phyloP scores from a whole-genome alignment of 1,140 invertebrate genomes.

The Bombus huntii region DNA sequence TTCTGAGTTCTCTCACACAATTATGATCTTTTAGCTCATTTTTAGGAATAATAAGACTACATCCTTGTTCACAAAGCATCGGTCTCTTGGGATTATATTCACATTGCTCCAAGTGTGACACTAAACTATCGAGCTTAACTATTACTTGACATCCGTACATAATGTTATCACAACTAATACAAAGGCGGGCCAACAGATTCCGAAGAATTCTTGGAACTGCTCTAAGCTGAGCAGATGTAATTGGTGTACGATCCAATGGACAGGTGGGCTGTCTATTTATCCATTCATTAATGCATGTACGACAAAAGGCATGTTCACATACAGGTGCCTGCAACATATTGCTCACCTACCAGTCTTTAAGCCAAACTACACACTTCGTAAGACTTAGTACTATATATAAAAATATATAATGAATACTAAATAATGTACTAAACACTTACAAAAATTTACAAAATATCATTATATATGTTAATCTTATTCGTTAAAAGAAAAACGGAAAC shows the following conservation, averaged over 20 bases:
- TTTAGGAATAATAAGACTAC: conserved; percentile 96
- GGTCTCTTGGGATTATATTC: conserved; percentile 97
- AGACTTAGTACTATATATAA: conserved; percentile 11
- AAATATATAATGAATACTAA: background rate
- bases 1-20: conserved; percentile 93
- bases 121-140: conserved; percentile 93
- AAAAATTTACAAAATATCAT: background rate
- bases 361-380: conserved; percentile 52
- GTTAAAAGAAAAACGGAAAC: background rate
- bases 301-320: conserved; percentile 98
- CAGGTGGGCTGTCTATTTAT: conserved; percentile 95
- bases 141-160: conserved; percentile 92
- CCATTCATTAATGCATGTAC: conserved; percentile 97
- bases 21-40: conserved; percentile 97
- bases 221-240: conserved; percentile 93
- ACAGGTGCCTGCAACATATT: conserved; percentile 90
- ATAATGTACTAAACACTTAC: background rate
- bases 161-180: conserved; percentile 95
- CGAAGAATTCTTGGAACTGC: conserved; percentile 95
- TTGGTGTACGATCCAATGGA: conserved; percentile 94
- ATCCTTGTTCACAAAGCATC: conserved; percentile 95
- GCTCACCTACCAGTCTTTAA: conserved; percentile 73
- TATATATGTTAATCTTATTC: background rate
- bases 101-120: conserved; percentile 94
- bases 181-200: conserved; percentile 93